Evolutionary conservation across 2,888 invertebrate species (phyloP), one percentile per base, ranked within the genome.

Genomic region (Caenorhabditis auriculariae): DNA sequence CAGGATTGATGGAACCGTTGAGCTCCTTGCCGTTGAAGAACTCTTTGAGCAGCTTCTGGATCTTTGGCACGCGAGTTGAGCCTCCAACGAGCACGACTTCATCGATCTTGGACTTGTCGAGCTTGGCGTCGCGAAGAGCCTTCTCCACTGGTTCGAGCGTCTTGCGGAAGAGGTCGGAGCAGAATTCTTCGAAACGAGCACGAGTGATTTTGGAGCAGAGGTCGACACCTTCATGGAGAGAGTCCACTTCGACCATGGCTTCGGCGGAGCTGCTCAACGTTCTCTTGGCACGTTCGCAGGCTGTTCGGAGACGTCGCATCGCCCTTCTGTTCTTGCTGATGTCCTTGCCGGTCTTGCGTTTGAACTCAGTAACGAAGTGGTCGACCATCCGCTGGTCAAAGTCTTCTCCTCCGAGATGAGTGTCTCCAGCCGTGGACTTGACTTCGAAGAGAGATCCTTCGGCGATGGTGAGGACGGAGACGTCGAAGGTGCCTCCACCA

Each of bases 71-170:
- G 84, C 95, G 89, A 21, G 95, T 96, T 39, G 94, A 95, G 45
- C 93, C 94, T 72, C 94, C 94, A 51, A 86, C 86, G 45, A 86
- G 75, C 51, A 86, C 93, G 89, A 86, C 49, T 21, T 66, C 63
- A 37, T 61, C 58, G 29, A 72, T 61, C 47, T 54, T 55, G 3
- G 88, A 85, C 83, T 95, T 95, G 85, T 93, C 93, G 88, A 95
- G 88, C 84, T 94, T 93, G 62, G 95, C 93, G 83, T 96, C 95
- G 4, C 92, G 88, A 54, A 96, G 85, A 3, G 94, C 89, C 85
- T 94, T 94, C 84, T 96, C 94, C 0, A 95, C 94, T 3, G 94
- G 94, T 80, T 94, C 93, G 87, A 96, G 88, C 62, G 94, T 95
- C 61, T 90, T 89, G 69, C 93, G 88, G 89, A 96, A 95, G 71